Conservation (phyloP, 2,113 vertebrate species). For the Cyprinodon brontotheroides region DNA sequence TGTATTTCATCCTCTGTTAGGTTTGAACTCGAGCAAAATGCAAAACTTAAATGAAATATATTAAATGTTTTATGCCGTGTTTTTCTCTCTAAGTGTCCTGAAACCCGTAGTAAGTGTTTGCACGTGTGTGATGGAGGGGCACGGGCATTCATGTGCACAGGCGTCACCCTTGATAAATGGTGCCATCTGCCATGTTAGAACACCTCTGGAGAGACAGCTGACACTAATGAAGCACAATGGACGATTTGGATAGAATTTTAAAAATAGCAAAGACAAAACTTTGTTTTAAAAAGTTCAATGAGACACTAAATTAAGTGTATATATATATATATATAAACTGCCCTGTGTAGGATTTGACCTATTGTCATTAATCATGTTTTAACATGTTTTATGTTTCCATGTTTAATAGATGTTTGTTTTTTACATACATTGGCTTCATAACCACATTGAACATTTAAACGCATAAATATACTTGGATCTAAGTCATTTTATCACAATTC, state of each 20-base stretch:
- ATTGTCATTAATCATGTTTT: neutral
- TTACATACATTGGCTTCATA: neutral
- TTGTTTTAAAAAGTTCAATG: neutral
- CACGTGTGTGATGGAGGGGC: slow-evolving; percentile 4
- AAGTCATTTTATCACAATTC: no score
- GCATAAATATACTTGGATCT: no score
- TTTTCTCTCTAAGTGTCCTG: slow-evolving; percentile 31
- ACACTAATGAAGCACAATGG: slow-evolving; percentile 51
- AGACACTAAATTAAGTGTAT: neutral
- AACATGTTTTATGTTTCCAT: neutral
- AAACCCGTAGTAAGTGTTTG: slow-evolving; percentile 18
- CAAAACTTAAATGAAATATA: slow-evolving; percentile 30
- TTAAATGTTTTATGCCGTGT: slow-evolving; percentile 29
- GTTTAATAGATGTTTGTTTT: neutral
- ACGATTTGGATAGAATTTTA: slow-evolving; percentile 38
- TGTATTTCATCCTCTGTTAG: slow-evolving; percentile 36
- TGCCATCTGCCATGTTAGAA: slow-evolving; percentile 71
- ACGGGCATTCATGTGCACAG: neutral
- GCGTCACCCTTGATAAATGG: slow-evolving; percentile 72
- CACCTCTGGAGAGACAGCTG: slow-evolving; percentile 67
- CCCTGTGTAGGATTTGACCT: neutral
- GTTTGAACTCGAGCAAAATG: slow-evolving; percentile 39
- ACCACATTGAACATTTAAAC: neutral
- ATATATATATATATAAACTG: no score
- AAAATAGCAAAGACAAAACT: slow-evolving; percentile 12